Percentiles rank a stretch among this genome's conserved stretches.
phyloP scores from a whole-genome alignment of 2,888 invertebrate species.

The Thysanoteuthis rhombus region DNA sequence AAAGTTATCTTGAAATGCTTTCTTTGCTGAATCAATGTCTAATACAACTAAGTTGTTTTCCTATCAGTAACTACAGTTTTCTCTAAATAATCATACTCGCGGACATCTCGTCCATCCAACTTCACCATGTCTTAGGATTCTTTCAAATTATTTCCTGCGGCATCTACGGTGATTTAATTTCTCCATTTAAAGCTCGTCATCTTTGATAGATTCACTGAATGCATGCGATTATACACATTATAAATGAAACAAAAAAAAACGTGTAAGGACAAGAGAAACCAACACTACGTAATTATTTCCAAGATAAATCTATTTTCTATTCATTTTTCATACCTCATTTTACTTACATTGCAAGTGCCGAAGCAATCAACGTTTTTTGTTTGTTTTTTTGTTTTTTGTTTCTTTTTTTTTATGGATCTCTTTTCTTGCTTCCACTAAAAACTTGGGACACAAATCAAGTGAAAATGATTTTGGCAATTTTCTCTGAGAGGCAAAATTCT shows the following conservation, averaged over 20 bases:
- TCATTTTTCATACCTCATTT: constrained; percentile 12
- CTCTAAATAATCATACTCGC: background rate
- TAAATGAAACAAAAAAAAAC: background rate
- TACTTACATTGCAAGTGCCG: background rate
- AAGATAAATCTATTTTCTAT: background rate
- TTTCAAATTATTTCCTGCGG: background rate
- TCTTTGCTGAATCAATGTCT: no score
- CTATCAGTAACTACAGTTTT: background rate
- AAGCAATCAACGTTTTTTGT: background rate
- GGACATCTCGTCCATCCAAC: background rate
- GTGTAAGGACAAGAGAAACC: background rate
- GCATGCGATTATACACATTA: constrained; percentile 12
- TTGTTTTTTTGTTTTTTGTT: no score
- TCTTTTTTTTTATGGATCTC: background rate
- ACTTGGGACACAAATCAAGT: background rate
- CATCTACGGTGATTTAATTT: constrained; percentile 12
- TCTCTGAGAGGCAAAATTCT: background rate
- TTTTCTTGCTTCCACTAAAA: background rate
- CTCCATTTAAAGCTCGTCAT: background rate
- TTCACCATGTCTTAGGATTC: background rate
- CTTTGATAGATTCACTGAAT: background rate
- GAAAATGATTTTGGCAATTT: constrained; percentile 12
- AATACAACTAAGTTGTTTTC: no score
- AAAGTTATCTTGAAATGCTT: no score
- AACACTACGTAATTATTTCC: background rate